Evolutionary conservation across 2,888 invertebrate genomes (phyloP), one percentile per base, ranked within the genome.

Genomic region (Malthinus flaveolus): DNA sequence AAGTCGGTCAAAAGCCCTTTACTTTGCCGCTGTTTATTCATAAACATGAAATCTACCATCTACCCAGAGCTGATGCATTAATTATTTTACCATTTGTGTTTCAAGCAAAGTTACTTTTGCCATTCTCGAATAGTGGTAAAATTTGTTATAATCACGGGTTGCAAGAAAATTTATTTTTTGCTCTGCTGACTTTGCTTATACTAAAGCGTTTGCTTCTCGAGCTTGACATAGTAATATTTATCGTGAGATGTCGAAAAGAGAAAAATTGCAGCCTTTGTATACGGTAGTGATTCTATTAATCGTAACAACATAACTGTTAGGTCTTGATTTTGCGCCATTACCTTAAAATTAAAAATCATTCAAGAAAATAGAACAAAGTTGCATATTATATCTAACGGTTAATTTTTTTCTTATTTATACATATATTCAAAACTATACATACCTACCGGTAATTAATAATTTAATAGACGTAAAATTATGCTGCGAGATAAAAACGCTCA

Each of bases 221-320:
- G 15, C 39, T 39, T 39, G 39, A 39, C 39, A 39, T 39, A 9
- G 13, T 15, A n/a, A 39, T 4, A 1, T 10, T 36, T 12, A 36
- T 39, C 39, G 13, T 15, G 39, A 39, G 39, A 39, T 39, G 39
- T 15, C 15, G 39, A 39, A 13, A 39, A 39, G 13, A 52, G 13
- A 23, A 44, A 47, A 46, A 53, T 36, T 39, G 15, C 39, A 39
- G 23, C 37, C 49, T 31, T 31, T 36, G 15, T 32, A n/a, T 10
- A 53, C 53, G 53, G 39, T 54, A 23, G 39, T 48, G 44, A 45
- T 42, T 37, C 34, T 12, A 50, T n/a, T 56, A 56, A 50, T 56
- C 46, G 37, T 42, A 32, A 34, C 51, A 53, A 13, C 45, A 12
- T 34, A 56, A 56, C 56, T n/a, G 56, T 50, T 46, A 50, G 33